A percentile compares a stretch with the other conserved stretches of the same genome.
Conservation (phyloP, 30 jellyfish, hydroid and myxozoan genomes). For the Phacellophora camtschatica region DNA sequence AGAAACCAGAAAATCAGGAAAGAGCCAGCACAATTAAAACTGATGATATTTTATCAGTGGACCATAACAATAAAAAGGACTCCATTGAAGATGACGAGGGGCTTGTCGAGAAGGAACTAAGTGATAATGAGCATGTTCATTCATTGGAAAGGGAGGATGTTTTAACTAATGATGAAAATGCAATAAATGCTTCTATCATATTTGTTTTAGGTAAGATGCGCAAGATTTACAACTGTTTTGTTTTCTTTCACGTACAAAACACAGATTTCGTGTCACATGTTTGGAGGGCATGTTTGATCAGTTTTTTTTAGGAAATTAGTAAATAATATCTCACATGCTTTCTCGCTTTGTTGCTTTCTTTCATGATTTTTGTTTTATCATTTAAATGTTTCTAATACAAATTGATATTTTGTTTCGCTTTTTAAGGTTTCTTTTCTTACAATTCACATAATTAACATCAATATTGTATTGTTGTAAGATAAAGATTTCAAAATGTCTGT, state of each 20-base stretch:
- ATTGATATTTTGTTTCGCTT: too few species aligned
- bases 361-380: too few species aligned
- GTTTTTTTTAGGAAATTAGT: not conserved
- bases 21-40: not conserved
- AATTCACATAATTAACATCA: too few species aligned
- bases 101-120: slow-evolving; percentile 26
- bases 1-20: not conserved
- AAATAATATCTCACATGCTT: too few species aligned
- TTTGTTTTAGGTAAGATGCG: slow-evolving; percentile 79
- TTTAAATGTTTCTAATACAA: too few species aligned
- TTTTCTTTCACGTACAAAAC: too few species aligned
- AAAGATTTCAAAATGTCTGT: too few species aligned
- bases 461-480: too few species aligned
- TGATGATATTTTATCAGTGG: not conserved
- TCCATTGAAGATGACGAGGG: slow-evolving; percentile 66
- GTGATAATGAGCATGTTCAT: not conserved
- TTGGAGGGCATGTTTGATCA: not conserved
- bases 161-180: not conserved
- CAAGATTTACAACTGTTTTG: too few species aligned
- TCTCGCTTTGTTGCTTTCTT: too few species aligned
- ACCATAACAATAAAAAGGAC: not conserved
- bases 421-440: too few species aligned
- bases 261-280: too few species aligned
- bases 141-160: not conserved
- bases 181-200: slow-evolving; percentile 50